A percentile compares a stretch with the other conserved stretches of the same genome.
Conservation (phyloP, 2,113 vertebrate species). For the Furnarius figulus region DNA sequence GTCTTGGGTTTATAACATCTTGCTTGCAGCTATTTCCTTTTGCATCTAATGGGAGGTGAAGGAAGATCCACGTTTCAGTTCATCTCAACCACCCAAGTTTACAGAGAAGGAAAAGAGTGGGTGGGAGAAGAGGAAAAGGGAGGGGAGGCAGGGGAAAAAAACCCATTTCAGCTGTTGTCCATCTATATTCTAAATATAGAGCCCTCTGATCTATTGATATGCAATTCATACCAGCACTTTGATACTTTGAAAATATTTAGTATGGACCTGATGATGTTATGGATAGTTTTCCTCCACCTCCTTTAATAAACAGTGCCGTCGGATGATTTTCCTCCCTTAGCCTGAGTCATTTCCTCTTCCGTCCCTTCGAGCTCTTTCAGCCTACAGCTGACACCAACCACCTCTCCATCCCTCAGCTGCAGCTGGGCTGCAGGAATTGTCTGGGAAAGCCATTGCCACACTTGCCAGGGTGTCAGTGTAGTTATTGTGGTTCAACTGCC, state of each 20-base stretch:
- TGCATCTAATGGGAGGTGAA: not conserved
- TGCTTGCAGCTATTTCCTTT: constrained; percentile 31
- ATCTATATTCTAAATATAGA: not conserved
- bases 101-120: constrained; percentile 19
- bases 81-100: constrained; percentile 16
- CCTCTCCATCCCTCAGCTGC: not conserved
- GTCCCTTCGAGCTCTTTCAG: not conserved
- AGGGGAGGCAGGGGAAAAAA: not conserved
- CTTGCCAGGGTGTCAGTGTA: not conserved
- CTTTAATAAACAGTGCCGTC: constrained; percentile 49
- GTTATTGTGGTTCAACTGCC: not conserved
- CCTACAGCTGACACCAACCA: not conserved
- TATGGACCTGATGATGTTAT: not conserved
- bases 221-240: not conserved
- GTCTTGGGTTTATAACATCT: not conserved
- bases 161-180: not conserved
- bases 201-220: not conserved
- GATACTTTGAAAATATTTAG: constrained; percentile 12
- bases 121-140: constrained; percentile 23
- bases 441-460: not conserved
- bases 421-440: not conserved
- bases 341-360: constrained; percentile 67
- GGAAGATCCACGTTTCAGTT: not conserved
- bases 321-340: constrained; percentile 41
- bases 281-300: not conserved